These are phyloP conservation scores for Lepidurus packardi DNA, from an alignment of 1,140 invertebrate genomes.

Conservation along the genomic window DNA sequence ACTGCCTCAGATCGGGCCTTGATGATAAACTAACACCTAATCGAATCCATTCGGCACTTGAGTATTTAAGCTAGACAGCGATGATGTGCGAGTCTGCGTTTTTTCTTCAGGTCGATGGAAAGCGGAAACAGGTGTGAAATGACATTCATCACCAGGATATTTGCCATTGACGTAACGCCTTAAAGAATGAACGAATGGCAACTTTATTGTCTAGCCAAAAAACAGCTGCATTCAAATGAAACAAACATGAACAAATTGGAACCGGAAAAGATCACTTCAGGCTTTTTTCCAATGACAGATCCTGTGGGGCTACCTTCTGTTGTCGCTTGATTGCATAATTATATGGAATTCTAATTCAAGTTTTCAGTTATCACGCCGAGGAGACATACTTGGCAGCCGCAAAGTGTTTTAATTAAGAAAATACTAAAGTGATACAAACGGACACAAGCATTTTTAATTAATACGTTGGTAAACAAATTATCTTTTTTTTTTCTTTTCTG, in stretches of 20 bases:
- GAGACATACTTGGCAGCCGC: no score
- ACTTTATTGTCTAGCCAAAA: slow-evolving; percentile 2
- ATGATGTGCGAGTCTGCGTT: no score
- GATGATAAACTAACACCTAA: not conserved
- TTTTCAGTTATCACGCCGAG: no score
- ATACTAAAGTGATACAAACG: no score
- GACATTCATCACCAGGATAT: not conserved
- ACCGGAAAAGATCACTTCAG: not conserved
- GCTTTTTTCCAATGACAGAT: not conserved
- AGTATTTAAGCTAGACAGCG: no score
- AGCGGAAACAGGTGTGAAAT: not conserved
- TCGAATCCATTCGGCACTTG: not conserved
- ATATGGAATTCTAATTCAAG: no score
- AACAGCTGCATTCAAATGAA: not conserved
- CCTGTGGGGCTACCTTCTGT: no score
- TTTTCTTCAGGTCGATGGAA: not conserved
- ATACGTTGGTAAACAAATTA: no score
- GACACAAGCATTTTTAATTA: no score
- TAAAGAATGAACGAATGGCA: not conserved
- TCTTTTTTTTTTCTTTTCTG: no score
- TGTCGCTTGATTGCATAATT: no score
- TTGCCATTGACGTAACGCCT: not conserved
- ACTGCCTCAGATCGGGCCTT: not conserved
- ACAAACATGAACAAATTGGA: not conserved
- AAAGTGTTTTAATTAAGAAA: no score